Evolutionary conservation across 2,888 invertebrate species (phyloP).

Genomic region (Drosophila fungiperda): DNA sequence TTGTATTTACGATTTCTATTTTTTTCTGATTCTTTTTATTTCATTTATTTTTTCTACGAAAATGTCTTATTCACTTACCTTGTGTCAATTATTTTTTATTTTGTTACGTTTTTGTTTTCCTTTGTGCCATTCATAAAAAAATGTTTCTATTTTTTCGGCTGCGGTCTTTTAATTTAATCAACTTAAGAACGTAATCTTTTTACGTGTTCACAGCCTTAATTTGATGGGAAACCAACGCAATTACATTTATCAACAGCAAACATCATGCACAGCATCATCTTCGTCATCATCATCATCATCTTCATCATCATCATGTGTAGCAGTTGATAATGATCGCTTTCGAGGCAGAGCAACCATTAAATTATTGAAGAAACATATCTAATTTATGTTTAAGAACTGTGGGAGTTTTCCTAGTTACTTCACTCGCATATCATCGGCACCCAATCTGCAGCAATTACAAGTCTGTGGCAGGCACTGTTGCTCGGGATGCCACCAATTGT

Average conservation of each 20-base stretch:
- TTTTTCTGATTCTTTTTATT: conserved; percentile 5
- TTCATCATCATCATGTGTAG: not conserved
- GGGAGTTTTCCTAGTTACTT: conserved; percentile 51
- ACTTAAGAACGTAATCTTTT: conserved; percentile 67
- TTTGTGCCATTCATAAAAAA: conserved; percentile 13
- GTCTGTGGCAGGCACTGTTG: conserved; percentile 13
- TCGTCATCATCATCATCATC: conserved; percentile 5
- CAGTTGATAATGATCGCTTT: conserved; percentile 19
- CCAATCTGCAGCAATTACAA: conserved; percentile 57
- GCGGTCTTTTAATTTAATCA: conserved; percentile 65
- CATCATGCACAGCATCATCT: conserved; percentile 13
- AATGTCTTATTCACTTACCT: conserved; percentile 33
- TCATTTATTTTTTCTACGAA: conserved; percentile 29
- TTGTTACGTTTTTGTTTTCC: not conserved
- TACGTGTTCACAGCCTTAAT: conserved; percentile 42
- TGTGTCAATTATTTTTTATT: conserved; percentile 67
- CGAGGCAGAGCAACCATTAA: conserved; percentile 45
- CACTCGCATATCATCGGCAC: conserved; percentile 42
- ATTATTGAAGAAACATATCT: conserved; percentile 58
- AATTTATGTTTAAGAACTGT: conserved; percentile 76
- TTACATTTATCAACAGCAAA: conserved; percentile 61
- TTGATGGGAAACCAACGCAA: conserved; percentile 62
- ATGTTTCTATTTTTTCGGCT: conserved; percentile 17
- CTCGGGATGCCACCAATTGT: conserved; percentile 18
- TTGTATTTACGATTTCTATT: conserved; percentile 32